Percentiles rank a stretch among this genome's conserved stretches.
phyloP scores from a whole-genome alignment of 2,113 vertebrate genomes.

The Bombycilla garrulus region DNA sequence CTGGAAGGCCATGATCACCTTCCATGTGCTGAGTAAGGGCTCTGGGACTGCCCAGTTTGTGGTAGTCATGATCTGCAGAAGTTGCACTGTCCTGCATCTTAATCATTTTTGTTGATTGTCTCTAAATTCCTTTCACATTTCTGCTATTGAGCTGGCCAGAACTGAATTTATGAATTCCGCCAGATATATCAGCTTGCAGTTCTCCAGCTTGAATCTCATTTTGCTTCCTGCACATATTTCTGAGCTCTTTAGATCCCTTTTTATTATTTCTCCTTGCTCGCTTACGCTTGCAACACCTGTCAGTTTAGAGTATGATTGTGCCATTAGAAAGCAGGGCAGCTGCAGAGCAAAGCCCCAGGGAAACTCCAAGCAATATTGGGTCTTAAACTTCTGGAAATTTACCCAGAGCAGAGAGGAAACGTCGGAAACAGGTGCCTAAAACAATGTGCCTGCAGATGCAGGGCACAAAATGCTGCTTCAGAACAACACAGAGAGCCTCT shows the following conservation, averaged over 20 bases:
- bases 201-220: constrained; percentile 37
- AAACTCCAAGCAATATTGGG: not conserved
- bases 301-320: not conserved
- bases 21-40: not conserved
- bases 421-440: not conserved
- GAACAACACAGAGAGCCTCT: not conserved
- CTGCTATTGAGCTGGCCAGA: not conserved
- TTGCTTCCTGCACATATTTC: not conserved
- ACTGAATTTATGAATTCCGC: constrained; percentile 26
- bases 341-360: not conserved
- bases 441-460: not conserved
- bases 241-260: constrained; percentile 48
- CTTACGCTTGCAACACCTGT: not conserved
- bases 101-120: not conserved
- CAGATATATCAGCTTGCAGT: constrained; percentile 18
- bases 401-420: not conserved
- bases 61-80: not conserved
- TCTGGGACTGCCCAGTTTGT: not conserved
- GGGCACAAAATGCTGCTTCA: not conserved
- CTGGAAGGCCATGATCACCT: not conserved
- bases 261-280: constrained; percentile 24
- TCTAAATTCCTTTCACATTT: constrained; percentile 26
- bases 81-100: not conserved
- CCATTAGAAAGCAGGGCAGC: constrained; percentile 3
- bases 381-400: not conserved